A percentile compares a stretch with the other conserved stretches of the same genome.
Evolutionary conservation across 2,797 vertebrate species (phyloP).

Genomic region (Neosilurus hyrtlii): DNA sequence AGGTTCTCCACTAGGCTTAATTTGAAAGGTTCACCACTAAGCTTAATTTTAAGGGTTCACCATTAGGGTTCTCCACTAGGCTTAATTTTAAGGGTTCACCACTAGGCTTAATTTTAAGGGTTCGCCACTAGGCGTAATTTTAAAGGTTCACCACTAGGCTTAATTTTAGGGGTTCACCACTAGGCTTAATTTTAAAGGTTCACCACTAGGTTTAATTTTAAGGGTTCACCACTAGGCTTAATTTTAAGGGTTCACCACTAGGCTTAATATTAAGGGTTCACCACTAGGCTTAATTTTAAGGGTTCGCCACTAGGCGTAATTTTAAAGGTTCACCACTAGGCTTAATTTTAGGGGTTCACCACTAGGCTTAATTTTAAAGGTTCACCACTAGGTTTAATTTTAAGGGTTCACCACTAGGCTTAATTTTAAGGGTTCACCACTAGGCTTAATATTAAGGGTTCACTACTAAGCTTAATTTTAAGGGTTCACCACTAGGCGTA

Average conservation of each 20-base stretch:
- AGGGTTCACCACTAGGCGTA: too few relatives aligned
- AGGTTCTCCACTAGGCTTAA: not conserved
- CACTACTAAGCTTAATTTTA: too few relatives aligned
- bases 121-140: too few relatives aligned
- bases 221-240: not conserved
- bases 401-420: too few relatives aligned
- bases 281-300: not conserved
- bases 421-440: too few relatives aligned
- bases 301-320: not conserved
- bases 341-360: not conserved
- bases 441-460: too few relatives aligned
- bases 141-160: too few relatives aligned
- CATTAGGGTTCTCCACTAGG: not conserved
- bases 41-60: not conserved
- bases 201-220: not conserved
- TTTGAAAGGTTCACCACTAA: not conserved
- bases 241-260: not conserved
- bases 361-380: not conserved
- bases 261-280: not conserved
- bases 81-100: not conserved
- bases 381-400: not conserved
- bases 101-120: not conserved
- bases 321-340: not conserved
- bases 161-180: too few relatives aligned
- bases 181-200: not conserved